Evolutionary conservation across 2,888 invertebrate species (phyloP).

Genomic region (Microctonus brassicae): DNA sequence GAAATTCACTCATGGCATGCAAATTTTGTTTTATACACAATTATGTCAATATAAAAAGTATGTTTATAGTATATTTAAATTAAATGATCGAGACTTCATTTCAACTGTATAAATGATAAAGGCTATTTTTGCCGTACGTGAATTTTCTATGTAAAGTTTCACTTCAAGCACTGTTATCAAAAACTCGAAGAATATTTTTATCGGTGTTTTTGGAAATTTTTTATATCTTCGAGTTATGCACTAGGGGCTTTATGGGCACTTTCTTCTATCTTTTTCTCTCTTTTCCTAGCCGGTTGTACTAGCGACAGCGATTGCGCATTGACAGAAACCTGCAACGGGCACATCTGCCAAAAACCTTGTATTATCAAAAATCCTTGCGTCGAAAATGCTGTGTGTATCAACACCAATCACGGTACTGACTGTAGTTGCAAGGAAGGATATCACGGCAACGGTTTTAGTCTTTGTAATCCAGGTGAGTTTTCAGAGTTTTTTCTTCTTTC

Average conservation of each 20-base stretch:
- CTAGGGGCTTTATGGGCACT: slow-evolving; percentile 60
- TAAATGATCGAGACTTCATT: not conserved
- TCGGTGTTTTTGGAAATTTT: not conserved
- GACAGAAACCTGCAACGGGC: slow-evolving; percentile 88
- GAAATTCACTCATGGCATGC: slow-evolving; percentile 22
- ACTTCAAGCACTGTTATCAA: not conserved
- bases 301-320: slow-evolving; percentile 87
- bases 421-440: slow-evolving; percentile 89
- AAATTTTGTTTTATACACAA: slow-evolving; percentile 28
- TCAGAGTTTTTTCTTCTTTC: not conserved
- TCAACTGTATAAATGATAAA: not conserved
- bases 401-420: slow-evolving; percentile 88
- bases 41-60: not conserved
- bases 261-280: slow-evolving; percentile 33
- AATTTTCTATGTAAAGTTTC: not conserved
- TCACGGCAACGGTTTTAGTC: slow-evolving; percentile 88
- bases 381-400: slow-evolving; percentile 87
- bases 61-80: not conserved
- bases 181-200: slow-evolving; percentile 29
- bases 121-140: slow-evolving; percentile 15
- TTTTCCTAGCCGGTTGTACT: slow-evolving; percentile 82
- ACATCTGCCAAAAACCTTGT: slow-evolving; percentile 89
- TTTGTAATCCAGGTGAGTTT: slow-evolving; percentile 81
- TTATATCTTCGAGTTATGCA: slow-evolving; percentile 34
- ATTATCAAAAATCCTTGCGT: slow-evolving; percentile 87